These are phyloP conservation scores for Carpatolechia fugitivella DNA, from an alignment of 2,888 invertebrate genomes.

Conservation along the genomic window DNA sequence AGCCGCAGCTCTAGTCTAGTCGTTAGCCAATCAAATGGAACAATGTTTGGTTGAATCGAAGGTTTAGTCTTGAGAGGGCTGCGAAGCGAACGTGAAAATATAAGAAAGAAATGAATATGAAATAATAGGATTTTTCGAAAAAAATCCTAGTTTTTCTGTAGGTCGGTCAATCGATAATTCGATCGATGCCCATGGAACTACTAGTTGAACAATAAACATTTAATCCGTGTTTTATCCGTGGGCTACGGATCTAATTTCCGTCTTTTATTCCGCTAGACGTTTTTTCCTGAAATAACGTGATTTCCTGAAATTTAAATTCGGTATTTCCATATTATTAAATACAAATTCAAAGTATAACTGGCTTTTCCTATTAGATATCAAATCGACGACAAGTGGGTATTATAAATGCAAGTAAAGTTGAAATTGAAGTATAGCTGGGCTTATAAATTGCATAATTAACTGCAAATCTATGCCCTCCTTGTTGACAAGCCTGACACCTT, in stretches of 20 bases:
- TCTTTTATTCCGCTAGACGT: not conserved
- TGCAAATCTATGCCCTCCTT: not conserved
- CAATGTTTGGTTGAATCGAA: not conserved
- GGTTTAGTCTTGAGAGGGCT: too few relatives aligned
- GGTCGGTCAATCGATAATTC: too few relatives aligned
- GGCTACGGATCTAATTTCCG: too few relatives aligned
- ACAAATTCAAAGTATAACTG: not conserved
- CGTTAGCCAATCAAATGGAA: constrained; percentile 1
- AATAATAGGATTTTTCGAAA: too few relatives aligned
- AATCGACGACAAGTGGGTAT: not conserved
- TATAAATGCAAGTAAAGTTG: constrained; percentile 1
- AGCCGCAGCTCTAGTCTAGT: constrained; percentile 25
- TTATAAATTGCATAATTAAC: not conserved
- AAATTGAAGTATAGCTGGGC: not conserved
- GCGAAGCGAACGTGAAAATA: too few relatives aligned
- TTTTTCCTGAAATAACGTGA: too few relatives aligned
- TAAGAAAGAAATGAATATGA: too few relatives aligned
- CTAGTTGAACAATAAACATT: too few relatives aligned
- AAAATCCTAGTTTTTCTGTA: too few relatives aligned
- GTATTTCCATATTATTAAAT: not conserved
- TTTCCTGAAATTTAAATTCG: too few relatives aligned
- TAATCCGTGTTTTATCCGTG: too few relatives aligned
- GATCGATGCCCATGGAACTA: too few relatives aligned
- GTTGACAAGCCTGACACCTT: constrained; percentile 5
- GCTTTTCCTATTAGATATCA: not conserved